Evolutionary conservation across 2,113 vertebrate species (phyloP).

Genomic region (Aspidoscelis tigris): DNA sequence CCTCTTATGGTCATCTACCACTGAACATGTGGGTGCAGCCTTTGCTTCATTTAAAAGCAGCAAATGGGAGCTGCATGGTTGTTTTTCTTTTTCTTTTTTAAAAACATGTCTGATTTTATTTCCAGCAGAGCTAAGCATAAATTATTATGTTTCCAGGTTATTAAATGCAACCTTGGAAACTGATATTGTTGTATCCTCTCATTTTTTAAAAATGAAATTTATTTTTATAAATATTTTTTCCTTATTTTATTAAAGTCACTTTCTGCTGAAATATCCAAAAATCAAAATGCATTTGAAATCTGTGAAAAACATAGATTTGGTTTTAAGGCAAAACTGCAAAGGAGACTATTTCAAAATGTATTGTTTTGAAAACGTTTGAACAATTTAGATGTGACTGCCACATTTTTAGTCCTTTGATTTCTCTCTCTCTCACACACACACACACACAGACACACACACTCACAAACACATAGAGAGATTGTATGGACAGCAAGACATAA

Average conservation of each 20-base stretch:
- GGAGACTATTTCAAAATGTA: constrained; percentile 42
- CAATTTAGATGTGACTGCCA: constrained; percentile 53
- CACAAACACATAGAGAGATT: background rate
- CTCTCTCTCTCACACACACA: background rate
- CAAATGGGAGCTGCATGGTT: too few species aligned
- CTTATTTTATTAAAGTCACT: background rate
- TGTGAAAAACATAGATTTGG: constrained; percentile 19
- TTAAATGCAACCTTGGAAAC: constrained; percentile 15
- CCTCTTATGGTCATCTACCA: too few species aligned
- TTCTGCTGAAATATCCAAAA: constrained; percentile 15
- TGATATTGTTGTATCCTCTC: background rate
- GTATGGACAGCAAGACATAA: background rate
- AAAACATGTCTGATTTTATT: background rate
- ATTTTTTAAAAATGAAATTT: background rate
- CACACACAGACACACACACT: background rate
- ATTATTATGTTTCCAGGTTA: constrained; percentile 3
- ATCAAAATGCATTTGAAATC: background rate
- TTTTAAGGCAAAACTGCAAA: constrained; percentile 42
- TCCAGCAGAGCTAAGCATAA: constrained; percentile 1
- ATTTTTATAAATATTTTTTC: too few species aligned
- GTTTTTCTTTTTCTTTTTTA: too few species aligned
- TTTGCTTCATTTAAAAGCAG: too few species aligned
- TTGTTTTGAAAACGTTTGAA: constrained; percentile 52
- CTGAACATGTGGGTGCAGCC: too few species aligned
- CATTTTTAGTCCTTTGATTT: background rate